These are phyloP conservation scores for Heliocidaris erythrogramma DNA, from an alignment of 35 echinoderm and acorn worm genomes.

Conservation along the genomic window DNA sequence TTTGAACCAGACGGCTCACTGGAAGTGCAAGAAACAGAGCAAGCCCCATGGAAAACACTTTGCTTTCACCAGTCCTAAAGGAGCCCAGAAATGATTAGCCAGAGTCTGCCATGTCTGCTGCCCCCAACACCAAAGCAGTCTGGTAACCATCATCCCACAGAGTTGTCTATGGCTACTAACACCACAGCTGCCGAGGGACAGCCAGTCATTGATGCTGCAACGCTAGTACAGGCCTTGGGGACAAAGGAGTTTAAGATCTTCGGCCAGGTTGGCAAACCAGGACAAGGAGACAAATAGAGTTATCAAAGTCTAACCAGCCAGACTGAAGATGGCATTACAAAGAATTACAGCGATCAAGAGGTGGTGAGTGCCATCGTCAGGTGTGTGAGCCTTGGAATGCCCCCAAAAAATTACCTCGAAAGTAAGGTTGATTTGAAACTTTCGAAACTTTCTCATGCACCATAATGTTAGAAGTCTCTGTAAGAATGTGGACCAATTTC, in stretches of 20 bases:
- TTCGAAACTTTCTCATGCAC: too few relatives aligned
- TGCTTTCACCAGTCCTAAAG: too few relatives aligned
- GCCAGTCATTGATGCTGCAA: neutral
- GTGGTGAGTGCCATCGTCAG: slow-evolving; percentile 42
- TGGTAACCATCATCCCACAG: too few relatives aligned
- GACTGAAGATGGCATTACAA: slow-evolving; percentile 28
- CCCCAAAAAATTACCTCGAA: slow-evolving; percentile 37
- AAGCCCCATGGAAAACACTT: too few relatives aligned
- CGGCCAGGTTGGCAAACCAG: slow-evolving; percentile 55
- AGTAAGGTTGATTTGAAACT: slow-evolving; percentile 23
- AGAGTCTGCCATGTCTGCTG: too few relatives aligned
- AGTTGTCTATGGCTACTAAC: too few relatives aligned
- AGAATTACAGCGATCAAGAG: slow-evolving; percentile 23
- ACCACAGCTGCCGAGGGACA: neutral
- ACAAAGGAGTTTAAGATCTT: slow-evolving; percentile 55
- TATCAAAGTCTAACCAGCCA: slow-evolving; percentile 23
- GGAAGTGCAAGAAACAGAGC: too few relatives aligned
- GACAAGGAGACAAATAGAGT: slow-evolving; percentile 39
- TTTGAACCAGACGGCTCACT: too few relatives aligned
- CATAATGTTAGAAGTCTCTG: too few relatives aligned
- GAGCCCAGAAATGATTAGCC: too few relatives aligned
- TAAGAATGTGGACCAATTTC: too few relatives aligned
- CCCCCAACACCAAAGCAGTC: too few relatives aligned
- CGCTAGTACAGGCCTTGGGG: neutral
- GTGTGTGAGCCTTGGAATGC: neutral